phyloP scores from a whole-genome alignment of 2,113 vertebrate species.

The Labrus mixtus region DNA sequence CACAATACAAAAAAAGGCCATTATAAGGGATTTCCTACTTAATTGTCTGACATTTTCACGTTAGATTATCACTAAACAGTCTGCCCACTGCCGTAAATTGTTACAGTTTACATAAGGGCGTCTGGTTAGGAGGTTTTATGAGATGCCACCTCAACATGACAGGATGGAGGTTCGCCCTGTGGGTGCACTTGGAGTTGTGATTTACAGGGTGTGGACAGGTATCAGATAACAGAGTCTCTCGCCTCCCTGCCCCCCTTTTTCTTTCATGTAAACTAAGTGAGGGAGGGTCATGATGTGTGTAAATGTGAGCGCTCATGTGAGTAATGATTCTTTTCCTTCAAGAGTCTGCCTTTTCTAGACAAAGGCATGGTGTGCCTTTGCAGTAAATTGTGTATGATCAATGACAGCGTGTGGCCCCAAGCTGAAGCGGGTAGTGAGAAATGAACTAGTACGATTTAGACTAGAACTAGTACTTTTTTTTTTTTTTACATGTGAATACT shows the following conservation, averaged over 20 bases:
- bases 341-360: neutral
- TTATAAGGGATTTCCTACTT: neutral
- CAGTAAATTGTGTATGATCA: neutral
- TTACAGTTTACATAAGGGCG: neutral
- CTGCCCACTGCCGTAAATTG: neutral
- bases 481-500: no score
- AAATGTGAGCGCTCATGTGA: neutral
- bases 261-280: conserved; percentile 40
- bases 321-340: neutral
- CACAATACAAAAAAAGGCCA: neutral
- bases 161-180: conserved; percentile 11
- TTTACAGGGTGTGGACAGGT: conserved; percentile 65
- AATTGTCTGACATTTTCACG: neutral
- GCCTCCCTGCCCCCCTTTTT: neutral
- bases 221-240: conserved; percentile 35
- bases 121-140: neutral
- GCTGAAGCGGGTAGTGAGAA: no score
- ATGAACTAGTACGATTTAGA: no score
- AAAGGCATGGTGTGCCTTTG: neutral
- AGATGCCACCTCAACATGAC: neutral
- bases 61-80: neutral
- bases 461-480: no score
- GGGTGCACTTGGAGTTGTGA: conserved; percentile 22
- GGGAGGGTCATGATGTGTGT: neutral
- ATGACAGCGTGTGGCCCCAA: no score